phyloP scores from a whole-genome alignment of 1,140 invertebrate genomes.

The Drosophila saltans region DNA sequence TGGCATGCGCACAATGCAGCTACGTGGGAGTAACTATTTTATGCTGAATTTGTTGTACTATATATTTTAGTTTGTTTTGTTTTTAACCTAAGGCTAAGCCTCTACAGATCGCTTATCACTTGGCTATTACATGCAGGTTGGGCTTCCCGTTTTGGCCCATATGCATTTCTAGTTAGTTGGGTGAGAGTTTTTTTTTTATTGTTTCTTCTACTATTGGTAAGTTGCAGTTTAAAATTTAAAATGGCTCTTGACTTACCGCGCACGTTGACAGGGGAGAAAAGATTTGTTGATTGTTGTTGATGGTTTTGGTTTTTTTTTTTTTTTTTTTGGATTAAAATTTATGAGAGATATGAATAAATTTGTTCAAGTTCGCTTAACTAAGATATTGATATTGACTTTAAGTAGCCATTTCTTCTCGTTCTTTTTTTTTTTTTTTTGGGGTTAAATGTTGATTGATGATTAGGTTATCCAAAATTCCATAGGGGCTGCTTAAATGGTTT shows the following conservation, averaged over 20 bases:
- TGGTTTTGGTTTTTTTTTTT: slow-evolving; percentile 37
- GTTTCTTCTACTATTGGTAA: slow-evolving; percentile 48
- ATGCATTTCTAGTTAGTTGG: slow-evolving; percentile 48
- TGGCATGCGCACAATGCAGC: slow-evolving; percentile 75
- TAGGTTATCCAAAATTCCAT: slow-evolving; percentile 30
- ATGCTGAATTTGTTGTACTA: background rate
- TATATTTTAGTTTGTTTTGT: background rate
- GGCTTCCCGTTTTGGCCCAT: slow-evolving; percentile 25
- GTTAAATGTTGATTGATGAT: slow-evolving; percentile 72
- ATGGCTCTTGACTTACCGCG: slow-evolving; percentile 76
- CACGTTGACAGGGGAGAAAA: slow-evolving; percentile 54
- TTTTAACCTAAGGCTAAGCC: slow-evolving; percentile 47
- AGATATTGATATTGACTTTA: slow-evolving; percentile 30
- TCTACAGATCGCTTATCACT: slow-evolving; percentile 49
- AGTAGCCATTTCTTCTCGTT: background rate
- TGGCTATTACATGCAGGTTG: slow-evolving; percentile 45
- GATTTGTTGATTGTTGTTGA: slow-evolving; percentile 65
- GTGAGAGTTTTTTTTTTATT: slow-evolving; percentile 26
- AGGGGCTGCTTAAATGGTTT: slow-evolving; percentile 40
- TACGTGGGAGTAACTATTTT: slow-evolving; percentile 29
- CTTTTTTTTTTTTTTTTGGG: slow-evolving; percentile 22
- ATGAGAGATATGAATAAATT: slow-evolving; percentile 52
- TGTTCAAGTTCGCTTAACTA: slow-evolving; percentile 42
- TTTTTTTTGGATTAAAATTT: slow-evolving; percentile 22
- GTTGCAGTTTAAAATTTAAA: slow-evolving; percentile 50